Base-by-base conservation (phyloP, 2,797 vertebrate species). In the Siniperca undulata region DNA sequence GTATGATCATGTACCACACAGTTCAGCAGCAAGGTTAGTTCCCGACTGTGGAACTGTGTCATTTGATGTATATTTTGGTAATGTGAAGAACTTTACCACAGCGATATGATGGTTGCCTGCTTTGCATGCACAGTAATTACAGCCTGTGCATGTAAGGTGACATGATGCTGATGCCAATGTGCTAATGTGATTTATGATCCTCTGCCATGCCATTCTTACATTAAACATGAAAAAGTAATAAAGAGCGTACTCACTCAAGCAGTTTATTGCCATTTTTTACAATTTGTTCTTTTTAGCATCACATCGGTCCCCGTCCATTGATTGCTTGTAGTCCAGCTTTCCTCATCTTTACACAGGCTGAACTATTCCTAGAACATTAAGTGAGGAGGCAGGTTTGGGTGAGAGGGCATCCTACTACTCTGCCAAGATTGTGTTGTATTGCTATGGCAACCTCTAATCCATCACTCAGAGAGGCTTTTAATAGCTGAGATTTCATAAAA, bases 401-500 rank as follows among this genome's bases (percentile, higher is more conserved):
- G 65, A 79, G 42, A 80, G 77, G 52, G 13, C 44, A 67, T 70
- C 59, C 30, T 24, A 44, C 38, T 58, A 22, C 20, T 40, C 52
- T 70, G 42, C 64, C 24, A 69, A 56, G 27, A 74, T 30, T 30
- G 52, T 16, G 36, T 38, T 52, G 44, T 65, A 62, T 83, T 83
- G 52, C 68, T 42, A 86, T 70, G 62, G 74, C 58, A 88, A 83
- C 80, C 24, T 20, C 56, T n/a, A 7, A 68, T 56, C 83, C 22
- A 38, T 74, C 77, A 59, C 46, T 74, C 30, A 17, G 4, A 22
- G 42, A 55, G 12, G 34, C 60, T 52, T 61, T 69, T 38, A 76
- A 48, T 36, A 22, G 46, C 58, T 62, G 60, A 56, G 74, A 55
- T 53, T 69, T 52, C 42, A 59, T 42, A 30, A 61, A 60, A 40